Percentiles rank a stretch among this genome's conserved stretches.
Conservation (phyloP, 1,140 invertebrate genomes). For the Ruditapes philippinarum region DNA sequence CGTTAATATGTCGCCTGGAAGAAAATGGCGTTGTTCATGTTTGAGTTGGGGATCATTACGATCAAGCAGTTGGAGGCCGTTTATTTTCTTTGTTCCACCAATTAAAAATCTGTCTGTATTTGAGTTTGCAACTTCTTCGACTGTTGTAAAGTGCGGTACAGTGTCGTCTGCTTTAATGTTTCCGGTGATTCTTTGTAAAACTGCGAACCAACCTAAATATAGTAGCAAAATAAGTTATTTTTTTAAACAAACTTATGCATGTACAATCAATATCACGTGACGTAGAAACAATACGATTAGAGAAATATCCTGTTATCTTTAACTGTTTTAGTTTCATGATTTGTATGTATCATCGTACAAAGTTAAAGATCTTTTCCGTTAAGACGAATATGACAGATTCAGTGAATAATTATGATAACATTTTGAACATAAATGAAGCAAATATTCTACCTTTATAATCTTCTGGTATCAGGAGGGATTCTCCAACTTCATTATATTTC, state of each 20-base stretch:
- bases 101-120: slow-evolving; percentile 73
- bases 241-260: too few species aligned
- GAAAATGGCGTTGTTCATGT: slow-evolving; percentile 53
- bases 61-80: slow-evolving; percentile 61
- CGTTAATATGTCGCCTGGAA: slow-evolving; percentile 73
- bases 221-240: too few species aligned
- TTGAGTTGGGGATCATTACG: neutral
- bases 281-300: too few species aligned
- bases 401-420: too few species aligned
- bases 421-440: too few species aligned
- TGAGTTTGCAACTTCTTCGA: slow-evolving; percentile 69
- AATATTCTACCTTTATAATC: slow-evolving; percentile 79
- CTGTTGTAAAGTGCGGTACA: slow-evolving; percentile 70
- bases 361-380: too few species aligned
- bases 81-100: slow-evolving; percentile 71
- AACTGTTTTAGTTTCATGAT: too few species aligned
- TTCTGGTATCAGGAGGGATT: slow-evolving; percentile 78
- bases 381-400: too few species aligned
- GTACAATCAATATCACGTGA: too few species aligned
- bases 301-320: too few species aligned
- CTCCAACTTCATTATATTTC: slow-evolving; percentile 71
- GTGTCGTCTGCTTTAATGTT: slow-evolving; percentile 46
- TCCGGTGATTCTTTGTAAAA: slow-evolving; percentile 62
- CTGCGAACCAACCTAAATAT: slow-evolving; percentile 79
- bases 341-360: too few species aligned